Conservation (phyloP, 2,113 vertebrate species). For the Egretta garzetta region DNA sequence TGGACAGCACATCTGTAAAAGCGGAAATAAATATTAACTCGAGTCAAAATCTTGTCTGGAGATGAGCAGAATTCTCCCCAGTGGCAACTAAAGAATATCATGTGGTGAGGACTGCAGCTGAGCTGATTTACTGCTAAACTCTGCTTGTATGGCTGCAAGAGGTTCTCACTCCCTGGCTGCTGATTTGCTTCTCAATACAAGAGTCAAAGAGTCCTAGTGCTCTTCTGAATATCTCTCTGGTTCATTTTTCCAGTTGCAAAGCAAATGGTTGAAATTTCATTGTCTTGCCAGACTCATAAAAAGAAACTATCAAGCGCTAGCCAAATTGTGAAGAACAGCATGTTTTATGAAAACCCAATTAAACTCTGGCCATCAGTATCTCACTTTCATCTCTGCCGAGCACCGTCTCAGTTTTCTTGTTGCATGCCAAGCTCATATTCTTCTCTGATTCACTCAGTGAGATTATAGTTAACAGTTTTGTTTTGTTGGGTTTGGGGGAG, state of each 20-base stretch:
- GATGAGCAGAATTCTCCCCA: conserved; percentile 41
- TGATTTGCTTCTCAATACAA: neutral
- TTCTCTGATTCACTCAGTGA: neutral
- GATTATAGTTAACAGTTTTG: conserved; percentile 23
- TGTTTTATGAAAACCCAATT: conserved; percentile 62
- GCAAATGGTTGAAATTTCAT: conserved; percentile 30
- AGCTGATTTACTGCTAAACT: conserved; percentile 52
- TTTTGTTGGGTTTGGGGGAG: neutral
- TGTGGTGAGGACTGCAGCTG: conserved; percentile 24
- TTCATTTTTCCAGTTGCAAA: conserved; percentile 47
- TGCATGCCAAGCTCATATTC: conserved; percentile 12
- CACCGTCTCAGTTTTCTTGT: conserved; percentile 9
- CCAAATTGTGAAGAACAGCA: conserved; percentile 35
- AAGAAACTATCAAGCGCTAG: neutral
- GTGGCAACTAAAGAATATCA: conserved; percentile 29
- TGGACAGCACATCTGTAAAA: conserved; percentile 45
- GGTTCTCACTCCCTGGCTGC: neutral
- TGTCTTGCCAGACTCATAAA: conserved; percentile 65
- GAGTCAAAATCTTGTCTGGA: conserved; percentile 41
- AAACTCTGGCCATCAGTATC: conserved; percentile 10
- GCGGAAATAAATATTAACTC: conserved; percentile 31
- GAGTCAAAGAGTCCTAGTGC: neutral
- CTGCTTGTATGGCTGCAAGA: neutral
- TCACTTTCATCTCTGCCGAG: conserved; percentile 49
- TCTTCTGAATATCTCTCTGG: neutral